Conservation (phyloP, 2,797 vertebrate species). For the Microctenopoma steveboyesi region DNA sequence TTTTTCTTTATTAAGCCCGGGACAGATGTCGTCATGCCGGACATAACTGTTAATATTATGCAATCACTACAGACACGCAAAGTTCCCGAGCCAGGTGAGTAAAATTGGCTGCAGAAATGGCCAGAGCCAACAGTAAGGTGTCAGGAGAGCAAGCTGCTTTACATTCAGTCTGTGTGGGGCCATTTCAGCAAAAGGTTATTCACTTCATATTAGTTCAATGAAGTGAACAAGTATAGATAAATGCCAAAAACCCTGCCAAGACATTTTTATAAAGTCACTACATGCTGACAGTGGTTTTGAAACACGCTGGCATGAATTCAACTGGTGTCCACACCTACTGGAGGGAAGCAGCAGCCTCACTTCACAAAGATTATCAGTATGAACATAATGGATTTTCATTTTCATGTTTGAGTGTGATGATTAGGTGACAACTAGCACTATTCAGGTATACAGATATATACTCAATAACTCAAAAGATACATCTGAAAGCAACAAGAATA, state of each 20-base stretch:
- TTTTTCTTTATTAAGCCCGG: constrained; percentile 19
- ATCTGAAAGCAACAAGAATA: not conserved
- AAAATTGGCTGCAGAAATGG: constrained; percentile 38
- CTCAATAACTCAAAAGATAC: no score
- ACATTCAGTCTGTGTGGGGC: constrained; percentile 61
- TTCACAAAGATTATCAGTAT: constrained; percentile 15
- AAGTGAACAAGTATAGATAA: constrained; percentile 63
- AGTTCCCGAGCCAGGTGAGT: constrained; percentile 23
- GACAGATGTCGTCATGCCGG: constrained; percentile 14
- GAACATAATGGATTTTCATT: constrained; percentile 9
- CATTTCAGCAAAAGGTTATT: constrained; percentile 60
- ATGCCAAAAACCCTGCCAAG: constrained; percentile 31
- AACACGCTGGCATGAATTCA: constrained; percentile 30
- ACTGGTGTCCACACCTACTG: not conserved
- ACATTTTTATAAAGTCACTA: constrained; percentile 6
- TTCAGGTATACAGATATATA: no score
- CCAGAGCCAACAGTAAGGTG: constrained; percentile 11
- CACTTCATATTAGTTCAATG: constrained; percentile 65
- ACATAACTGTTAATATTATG: constrained; percentile 9
- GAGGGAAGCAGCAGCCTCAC: not conserved
- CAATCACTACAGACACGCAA: constrained; percentile 32
- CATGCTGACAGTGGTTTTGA: constrained; percentile 13
- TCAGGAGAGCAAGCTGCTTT: constrained; percentile 55
- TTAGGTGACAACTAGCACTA: not conserved
- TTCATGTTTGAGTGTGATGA: not conserved